Base-by-base conservation (phyloP, 2,113 vertebrate genomes). In the Passer domesticus region DNA sequence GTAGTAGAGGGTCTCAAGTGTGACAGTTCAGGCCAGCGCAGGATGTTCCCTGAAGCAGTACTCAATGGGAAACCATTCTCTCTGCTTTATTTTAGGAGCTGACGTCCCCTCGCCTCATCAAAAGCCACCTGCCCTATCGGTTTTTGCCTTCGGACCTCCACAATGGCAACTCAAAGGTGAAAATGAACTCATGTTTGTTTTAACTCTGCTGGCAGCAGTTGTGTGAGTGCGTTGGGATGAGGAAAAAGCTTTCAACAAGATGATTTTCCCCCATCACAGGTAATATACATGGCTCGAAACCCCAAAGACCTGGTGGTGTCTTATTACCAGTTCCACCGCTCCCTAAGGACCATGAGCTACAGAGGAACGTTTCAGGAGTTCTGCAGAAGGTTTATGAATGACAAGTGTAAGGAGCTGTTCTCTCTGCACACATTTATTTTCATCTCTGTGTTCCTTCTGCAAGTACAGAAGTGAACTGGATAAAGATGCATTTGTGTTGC, bases 241-340 rank as follows among this genome's bases (percentile, higher is more conserved):
- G n/a, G 41, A 18, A 24, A 56, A 73, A 47, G 35, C 37, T 74
- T 46, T 79, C 37, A 82, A 8, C 50, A 68, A 63, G 41, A 46
- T 64, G 18, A 58, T 79, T 41, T 30, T 12, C 6, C 18, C 15
- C 13, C 4, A 7, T 85, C 56, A 1, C 58, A 99, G 99, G 99
- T 99, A 94, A 99, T 99, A 96, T 99, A 99, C 96, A 99, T 99
- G 99, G 99, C 99, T 55, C 98, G 99, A 11, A 99, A 99, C 96
- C 99, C 99, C 62, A 99, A 99, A 98, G 99, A 99, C 96, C 97
- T 99, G 97, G 99, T 99, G 62, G 99, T 99, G 76, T 99, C 99
- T 56, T 99, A 99, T 88, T 99, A 99, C 83, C 99, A 99, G 98
- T 99, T 99, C 96, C 99, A 99, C 92, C 99, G 99, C 93, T 99